These are phyloP conservation scores for Nasonia giraulti DNA, from an alignment of 1,140 invertebrate species.

Conservation along the genomic window DNA sequence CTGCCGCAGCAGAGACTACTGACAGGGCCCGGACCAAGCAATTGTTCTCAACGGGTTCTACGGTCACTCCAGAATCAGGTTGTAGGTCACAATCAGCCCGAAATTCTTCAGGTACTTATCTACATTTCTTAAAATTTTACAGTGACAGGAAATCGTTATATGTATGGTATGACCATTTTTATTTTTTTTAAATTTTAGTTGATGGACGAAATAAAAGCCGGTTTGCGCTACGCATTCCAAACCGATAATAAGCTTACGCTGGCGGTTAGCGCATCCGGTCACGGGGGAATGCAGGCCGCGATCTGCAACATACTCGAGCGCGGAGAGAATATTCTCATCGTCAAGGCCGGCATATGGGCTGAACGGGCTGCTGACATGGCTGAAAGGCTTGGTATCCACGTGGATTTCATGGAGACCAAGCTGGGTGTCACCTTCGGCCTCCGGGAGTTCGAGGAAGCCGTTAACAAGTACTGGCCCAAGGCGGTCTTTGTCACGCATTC, in stretches of 20 bases:
- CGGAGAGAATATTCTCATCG: conserved; percentile 83
- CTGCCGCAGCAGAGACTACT: conserved; percentile 80
- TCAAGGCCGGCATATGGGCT: conserved; percentile 88
- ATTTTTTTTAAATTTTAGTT: conserved; percentile 77
- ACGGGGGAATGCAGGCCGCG: conserved; percentile 88
- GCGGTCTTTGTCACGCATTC: conserved; percentile 89
- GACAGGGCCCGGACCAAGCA: conserved; percentile 87
- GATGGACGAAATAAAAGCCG: conserved; percentile 89
- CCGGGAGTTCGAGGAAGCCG: conserved; percentile 76
- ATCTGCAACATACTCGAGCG: conserved; percentile 86
- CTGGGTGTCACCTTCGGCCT: conserved; percentile 76
- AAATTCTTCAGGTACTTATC: conserved; percentile 79
- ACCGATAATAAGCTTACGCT: conserved; percentile 86
- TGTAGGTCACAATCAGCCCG: conserved; percentile 83
- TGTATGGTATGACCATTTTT: not conserved
- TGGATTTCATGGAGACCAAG: conserved; percentile 70
- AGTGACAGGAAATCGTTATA: no score
- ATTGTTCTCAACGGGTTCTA: conserved; percentile 80
- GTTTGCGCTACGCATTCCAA: conserved; percentile 89
- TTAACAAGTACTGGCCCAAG: conserved; percentile 79
- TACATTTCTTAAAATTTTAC: no score
- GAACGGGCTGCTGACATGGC: conserved; percentile 84
- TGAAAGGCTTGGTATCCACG: conserved; percentile 74
- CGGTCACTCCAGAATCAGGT: conserved; percentile 78
- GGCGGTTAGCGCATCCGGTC: conserved; percentile 86